Percentiles rank a stretch among this genome's conserved stretches.
Evolutionary conservation across 2,888 invertebrate species (phyloP).

Genomic region (Campaea margaritaria): DNA sequence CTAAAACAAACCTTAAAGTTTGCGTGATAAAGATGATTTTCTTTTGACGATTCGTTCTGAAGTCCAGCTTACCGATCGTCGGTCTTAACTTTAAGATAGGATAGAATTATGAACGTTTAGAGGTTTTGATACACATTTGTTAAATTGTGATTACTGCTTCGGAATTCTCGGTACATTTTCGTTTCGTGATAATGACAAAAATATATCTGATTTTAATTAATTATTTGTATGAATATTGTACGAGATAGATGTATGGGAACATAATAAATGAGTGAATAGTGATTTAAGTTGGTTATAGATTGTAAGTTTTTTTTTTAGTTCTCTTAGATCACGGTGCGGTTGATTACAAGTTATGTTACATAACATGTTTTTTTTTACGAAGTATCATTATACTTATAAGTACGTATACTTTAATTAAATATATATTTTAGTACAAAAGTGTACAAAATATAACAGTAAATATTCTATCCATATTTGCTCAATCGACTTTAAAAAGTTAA

Average conservation of each 20-base stretch:
- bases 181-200: conserved; percentile 13
- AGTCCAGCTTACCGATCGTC: conserved; percentile 15
- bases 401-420: too few relatives aligned
- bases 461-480: too few relatives aligned
- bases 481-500: too few relatives aligned
- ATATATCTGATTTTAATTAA: conserved; percentile 23
- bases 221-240: neutral
- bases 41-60: neutral
- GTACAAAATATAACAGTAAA: too few relatives aligned
- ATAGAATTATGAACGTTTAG: conserved; percentile 17
- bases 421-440: too few relatives aligned
- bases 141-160: conserved; percentile 5
- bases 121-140: conserved; percentile 20
- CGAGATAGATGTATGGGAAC: neutral
- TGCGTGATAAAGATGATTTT: neutral
- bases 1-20: neutral
- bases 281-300: too few relatives aligned
- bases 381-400: too few relatives aligned
- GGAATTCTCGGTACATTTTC: conserved; percentile 12
- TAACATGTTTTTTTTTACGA: too few relatives aligned
- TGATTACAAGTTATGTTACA: too few relatives aligned
- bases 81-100: conserved; percentile 9
- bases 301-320: too few relatives aligned
- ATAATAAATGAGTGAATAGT: too few relatives aligned
- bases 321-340: too few relatives aligned